Evolutionary conservation across 2,888 invertebrate genomes (phyloP).

Genomic region (Rhagium mordax): DNA sequence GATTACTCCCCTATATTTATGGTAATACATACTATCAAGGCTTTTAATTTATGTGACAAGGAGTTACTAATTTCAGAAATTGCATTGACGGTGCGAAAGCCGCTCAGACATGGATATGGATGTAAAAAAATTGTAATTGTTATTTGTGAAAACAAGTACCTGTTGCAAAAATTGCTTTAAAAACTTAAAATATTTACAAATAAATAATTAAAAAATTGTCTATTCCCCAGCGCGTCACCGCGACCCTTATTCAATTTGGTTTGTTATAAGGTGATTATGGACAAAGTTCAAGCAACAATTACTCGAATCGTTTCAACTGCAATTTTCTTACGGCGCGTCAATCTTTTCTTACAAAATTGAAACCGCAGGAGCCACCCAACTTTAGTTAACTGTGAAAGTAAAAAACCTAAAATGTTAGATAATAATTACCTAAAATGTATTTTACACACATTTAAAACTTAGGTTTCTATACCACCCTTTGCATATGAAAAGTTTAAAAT

Average conservation of each 20-base stretch:
- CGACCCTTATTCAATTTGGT: too few species aligned
- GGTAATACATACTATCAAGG: too few species aligned
- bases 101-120: too few species aligned
- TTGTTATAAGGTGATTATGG: too few species aligned
- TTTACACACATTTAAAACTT: slow-evolving; percentile 43
- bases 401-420: neutral
- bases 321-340: neutral
- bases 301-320: neutral
- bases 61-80: neutral
- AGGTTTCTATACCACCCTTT: slow-evolving; percentile 29
- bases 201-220: too few species aligned
- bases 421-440: slow-evolving; percentile 16
- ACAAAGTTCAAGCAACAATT: too few species aligned
- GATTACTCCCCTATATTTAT: neutral
- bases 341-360: neutral
- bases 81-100: neutral
- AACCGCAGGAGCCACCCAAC: too few species aligned
- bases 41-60: neutral
- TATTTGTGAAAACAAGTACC: too few species aligned
- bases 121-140: too few species aligned
- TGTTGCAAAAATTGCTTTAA: too few species aligned
- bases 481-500: slow-evolving; percentile 38
- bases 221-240: too few species aligned
- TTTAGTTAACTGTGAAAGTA: neutral
- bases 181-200: too few species aligned